Percentiles rank a stretch among this genome's conserved stretches.
phyloP scores from a whole-genome alignment of 2,797 vertebrate species.

The Cottoperca gobio region DNA sequence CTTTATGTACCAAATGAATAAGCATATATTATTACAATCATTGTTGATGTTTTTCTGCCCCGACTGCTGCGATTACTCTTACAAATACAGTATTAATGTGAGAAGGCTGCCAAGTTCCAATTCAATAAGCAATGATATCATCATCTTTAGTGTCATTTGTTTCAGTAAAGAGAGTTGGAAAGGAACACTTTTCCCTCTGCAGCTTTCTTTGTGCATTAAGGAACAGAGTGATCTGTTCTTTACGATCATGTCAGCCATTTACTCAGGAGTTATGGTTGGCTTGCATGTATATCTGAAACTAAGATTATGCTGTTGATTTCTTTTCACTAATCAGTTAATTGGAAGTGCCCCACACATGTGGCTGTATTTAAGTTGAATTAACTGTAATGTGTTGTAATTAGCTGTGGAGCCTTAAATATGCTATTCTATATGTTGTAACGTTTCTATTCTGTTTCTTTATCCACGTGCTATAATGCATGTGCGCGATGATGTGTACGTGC shows the following conservation, averaged over 20 bases:
- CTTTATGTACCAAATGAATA: neutral
- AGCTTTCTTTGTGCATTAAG: neutral
- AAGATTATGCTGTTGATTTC: neutral
- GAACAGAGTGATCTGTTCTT: neutral
- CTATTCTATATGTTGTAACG: neutral
- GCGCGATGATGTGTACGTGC: neutral
- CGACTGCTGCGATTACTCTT: neutral
- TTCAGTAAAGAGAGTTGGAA: neutral
- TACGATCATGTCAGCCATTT: neutral
- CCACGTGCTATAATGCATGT: neutral
- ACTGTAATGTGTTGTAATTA: neutral
- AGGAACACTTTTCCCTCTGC: neutral
- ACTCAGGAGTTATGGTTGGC: neutral
- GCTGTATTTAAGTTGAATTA: neutral
- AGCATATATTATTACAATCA: neutral
- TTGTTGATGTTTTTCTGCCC: neutral
- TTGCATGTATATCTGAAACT: neutral
- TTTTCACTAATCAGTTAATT: neutral
- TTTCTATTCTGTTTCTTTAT: neutral
- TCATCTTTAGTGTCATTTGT: neutral
- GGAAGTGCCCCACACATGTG: neutral
- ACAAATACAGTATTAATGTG: neutral
- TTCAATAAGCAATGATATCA: constrained; percentile 8
- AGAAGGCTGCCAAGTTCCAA: neutral
- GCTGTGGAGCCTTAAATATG: neutral